phyloP scores from a whole-genome alignment of 2,888 invertebrate genomes.

The Diadegma fenestrale region DNA sequence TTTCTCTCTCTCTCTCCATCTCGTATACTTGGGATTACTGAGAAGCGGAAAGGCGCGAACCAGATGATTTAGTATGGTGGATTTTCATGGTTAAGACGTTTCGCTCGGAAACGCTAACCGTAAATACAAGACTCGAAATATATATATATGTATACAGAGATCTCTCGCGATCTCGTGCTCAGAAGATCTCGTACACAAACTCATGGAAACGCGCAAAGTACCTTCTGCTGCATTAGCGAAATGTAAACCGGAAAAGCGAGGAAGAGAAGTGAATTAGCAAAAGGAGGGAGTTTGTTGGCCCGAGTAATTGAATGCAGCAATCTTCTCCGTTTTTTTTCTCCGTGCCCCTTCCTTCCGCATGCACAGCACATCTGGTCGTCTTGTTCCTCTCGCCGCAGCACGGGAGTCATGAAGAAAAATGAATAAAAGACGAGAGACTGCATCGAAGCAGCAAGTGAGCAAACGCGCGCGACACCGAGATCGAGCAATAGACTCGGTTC shows the following conservation, averaged over 20 bases:
- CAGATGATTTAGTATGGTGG: neutral
- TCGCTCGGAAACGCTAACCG: neutral
- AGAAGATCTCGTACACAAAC: slow-evolving; percentile 15
- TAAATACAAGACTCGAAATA: neutral
- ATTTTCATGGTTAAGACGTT: neutral
- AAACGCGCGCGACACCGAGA: slow-evolving; percentile 16
- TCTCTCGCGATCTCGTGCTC: slow-evolving; percentile 27
- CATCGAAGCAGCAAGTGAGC: slow-evolving; percentile 37
- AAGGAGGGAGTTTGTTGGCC: slow-evolving; percentile 44
- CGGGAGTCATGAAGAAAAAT: neutral
- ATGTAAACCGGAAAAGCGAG: slow-evolving; percentile 81
- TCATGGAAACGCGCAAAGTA: neutral
- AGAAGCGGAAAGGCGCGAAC: slow-evolving; percentile 10
- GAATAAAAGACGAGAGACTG: slow-evolving; percentile 5
- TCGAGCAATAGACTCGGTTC: slow-evolving; percentile 49
- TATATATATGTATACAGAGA: neutral
- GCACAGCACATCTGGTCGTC: slow-evolving; percentile 47
- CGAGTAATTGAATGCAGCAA: slow-evolving; percentile 33
- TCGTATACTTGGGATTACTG: neutral
- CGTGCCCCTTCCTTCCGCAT: slow-evolving; percentile 6
- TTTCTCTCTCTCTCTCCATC: slow-evolving; percentile 1
- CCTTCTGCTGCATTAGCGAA: slow-evolving; percentile 68
- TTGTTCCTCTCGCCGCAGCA: slow-evolving; percentile 54
- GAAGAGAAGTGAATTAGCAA: slow-evolving; percentile 80
- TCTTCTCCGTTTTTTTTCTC: slow-evolving; percentile 68